Evolutionary conservation across 2,888 invertebrate genomes (phyloP).

Genomic region (Hypena proboscidalis): DNA sequence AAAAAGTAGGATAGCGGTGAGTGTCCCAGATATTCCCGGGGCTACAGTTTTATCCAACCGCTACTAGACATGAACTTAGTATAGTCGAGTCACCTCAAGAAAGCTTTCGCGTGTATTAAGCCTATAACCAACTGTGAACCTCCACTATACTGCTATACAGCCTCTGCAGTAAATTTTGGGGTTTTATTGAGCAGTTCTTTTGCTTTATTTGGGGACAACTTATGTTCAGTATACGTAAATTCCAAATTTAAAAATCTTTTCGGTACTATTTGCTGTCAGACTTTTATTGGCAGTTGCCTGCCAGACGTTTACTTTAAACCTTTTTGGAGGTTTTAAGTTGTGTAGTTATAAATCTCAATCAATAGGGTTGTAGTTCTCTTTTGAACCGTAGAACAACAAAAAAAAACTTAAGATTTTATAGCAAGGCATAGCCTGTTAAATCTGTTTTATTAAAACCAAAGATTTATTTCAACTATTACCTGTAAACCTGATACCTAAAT

Average conservation of each 20-base stretch:
- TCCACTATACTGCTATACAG: slow-evolving; percentile 49
- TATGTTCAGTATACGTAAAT: slow-evolving; percentile 39
- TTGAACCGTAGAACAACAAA: no score
- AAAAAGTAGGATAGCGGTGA: slow-evolving; percentile 49
- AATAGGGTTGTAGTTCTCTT: no score
- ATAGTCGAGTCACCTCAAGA: slow-evolving; percentile 56
- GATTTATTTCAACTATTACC: no score
- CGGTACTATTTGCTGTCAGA: background rate
- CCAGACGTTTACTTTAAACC: no score
- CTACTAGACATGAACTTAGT: slow-evolving; percentile 46
- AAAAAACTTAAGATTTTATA: no score
- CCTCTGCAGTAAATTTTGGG: slow-evolving; percentile 55
- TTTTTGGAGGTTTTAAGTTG: no score
- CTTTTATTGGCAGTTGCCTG: background rate
- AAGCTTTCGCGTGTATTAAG: slow-evolving; percentile 66
- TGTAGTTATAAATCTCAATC: no score
- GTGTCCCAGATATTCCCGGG: slow-evolving; percentile 54
- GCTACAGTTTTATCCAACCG: slow-evolving; percentile 37
- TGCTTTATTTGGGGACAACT: slow-evolving; percentile 47
- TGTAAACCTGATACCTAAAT: no score
- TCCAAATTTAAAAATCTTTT: slow-evolving; percentile 33
- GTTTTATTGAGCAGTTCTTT: slow-evolving; percentile 60
- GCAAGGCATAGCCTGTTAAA: no score
- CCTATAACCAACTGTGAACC: slow-evolving; percentile 64
- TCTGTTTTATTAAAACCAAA: no score